Evolutionary conservation across 2,888 invertebrate genomes (phyloP).

Genomic region (Erebia epiphron): DNA sequence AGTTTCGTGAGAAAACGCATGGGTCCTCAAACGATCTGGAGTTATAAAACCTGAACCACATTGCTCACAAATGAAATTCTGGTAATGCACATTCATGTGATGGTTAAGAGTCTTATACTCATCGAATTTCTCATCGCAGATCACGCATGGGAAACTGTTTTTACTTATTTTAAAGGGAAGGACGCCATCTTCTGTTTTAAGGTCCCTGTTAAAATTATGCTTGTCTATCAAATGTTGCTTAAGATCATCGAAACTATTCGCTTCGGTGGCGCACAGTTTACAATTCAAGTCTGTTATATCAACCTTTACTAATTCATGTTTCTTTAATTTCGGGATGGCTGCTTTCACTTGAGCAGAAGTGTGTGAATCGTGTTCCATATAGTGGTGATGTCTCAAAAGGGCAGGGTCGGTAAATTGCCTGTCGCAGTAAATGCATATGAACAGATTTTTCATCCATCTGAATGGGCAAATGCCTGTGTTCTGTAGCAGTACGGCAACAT

Average conservation of each 20-base stretch:
- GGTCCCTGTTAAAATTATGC: slow-evolving; percentile 58
- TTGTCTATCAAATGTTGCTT: slow-evolving; percentile 59
- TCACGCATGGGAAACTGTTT: slow-evolving; percentile 58
- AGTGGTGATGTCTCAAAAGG: slow-evolving; percentile 54
- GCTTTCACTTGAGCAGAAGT: slow-evolving; percentile 51
- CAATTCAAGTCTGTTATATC: slow-evolving; percentile 66
- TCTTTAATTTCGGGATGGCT: slow-evolving; percentile 59
- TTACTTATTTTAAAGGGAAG: slow-evolving; percentile 64
- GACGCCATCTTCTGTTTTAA: slow-evolving; percentile 57
- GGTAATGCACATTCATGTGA: slow-evolving; percentile 77
- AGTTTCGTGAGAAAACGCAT: slow-evolving; percentile 66
- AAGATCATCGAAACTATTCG: slow-evolving; percentile 52
- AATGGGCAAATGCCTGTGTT: slow-evolving; percentile 68
- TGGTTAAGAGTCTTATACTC: slow-evolving; percentile 70
- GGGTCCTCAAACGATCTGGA: slow-evolving; percentile 64
- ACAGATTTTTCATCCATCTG: slow-evolving; percentile 69
- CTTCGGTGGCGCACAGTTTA: slow-evolving; percentile 57
- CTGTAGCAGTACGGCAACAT: slow-evolving; percentile 60
- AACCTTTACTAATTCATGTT: slow-evolving; percentile 67
- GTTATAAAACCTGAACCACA: slow-evolving; percentile 74
- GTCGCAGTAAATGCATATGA: slow-evolving; percentile 69
- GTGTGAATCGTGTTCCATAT: slow-evolving; percentile 48
- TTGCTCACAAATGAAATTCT: slow-evolving; percentile 73
- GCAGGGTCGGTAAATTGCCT: slow-evolving; percentile 60
- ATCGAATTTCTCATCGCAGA: slow-evolving; percentile 59